A percentile compares a stretch with the other conserved stretches of the same genome.
Conservation (phyloP, 2,888 invertebrate species). For the Pyrocoelia pectoralis region DNA sequence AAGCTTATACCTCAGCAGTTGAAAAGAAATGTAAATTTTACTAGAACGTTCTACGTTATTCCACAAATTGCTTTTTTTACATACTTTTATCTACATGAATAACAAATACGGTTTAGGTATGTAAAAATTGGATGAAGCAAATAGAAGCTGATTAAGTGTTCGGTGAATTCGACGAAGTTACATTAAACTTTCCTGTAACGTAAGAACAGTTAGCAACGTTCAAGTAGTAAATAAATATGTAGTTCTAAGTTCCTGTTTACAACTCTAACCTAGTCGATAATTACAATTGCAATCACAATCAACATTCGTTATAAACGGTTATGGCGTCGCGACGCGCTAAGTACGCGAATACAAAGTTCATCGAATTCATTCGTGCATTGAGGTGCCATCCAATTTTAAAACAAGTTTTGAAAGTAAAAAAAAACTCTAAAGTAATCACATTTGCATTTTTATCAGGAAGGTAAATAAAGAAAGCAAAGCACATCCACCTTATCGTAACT, state of each 20-base stretch:
- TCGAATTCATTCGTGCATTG: background rate
- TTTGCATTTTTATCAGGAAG: background rate
- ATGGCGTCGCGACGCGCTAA: too few relatives aligned
- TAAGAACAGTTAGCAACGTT: background rate
- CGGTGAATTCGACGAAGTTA: too few relatives aligned
- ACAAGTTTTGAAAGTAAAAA: background rate
- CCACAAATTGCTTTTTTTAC: conserved; percentile 19
- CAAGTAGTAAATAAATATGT: too few relatives aligned
- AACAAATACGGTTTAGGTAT: conserved; percentile 8
- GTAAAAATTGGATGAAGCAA: background rate
- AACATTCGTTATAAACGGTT: too few relatives aligned
- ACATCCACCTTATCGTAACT: background rate
- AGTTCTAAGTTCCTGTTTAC: too few relatives aligned
- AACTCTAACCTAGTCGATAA: too few relatives aligned
- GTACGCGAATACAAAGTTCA: background rate
- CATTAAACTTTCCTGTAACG: background rate
- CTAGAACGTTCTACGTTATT: conserved; percentile 10
- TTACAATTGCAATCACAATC: too few relatives aligned
- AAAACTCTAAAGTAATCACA: background rate
- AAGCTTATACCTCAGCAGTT: conserved; percentile 14
- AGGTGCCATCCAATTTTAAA: background rate
- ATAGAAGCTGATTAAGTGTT: background rate
- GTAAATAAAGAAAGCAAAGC: background rate
- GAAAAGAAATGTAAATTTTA: conserved; percentile 16
- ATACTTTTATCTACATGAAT: conserved; percentile 11